Evolutionary conservation across 2,888 invertebrate species (phyloP), one percentile per base, ranked within the genome.

Genomic region (Siphonodentalium dalli): DNA sequence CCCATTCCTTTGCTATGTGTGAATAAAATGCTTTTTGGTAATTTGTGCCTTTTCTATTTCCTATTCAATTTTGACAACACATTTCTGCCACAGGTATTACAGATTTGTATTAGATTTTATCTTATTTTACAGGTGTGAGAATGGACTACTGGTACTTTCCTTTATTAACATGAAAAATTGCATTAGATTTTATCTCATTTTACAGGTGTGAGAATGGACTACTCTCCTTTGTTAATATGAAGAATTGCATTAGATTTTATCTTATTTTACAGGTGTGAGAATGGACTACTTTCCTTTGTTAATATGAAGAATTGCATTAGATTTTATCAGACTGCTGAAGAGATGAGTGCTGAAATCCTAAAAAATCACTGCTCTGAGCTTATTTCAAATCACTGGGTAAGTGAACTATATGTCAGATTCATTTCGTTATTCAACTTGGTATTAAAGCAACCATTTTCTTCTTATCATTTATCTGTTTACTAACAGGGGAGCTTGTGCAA

Each of bases 321-420:
- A 60, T 90, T 94, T 76, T 97, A 95, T 80, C 92, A 94, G 52
- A 91, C 92, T 8, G 95, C 97, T 5, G 95, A 96, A 79, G 93
- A 94, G 82, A 89, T 94, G 63, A 88, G 88, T 29, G 92, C 95
- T 0, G 84, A 86, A 9, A 88, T 88, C 58, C 84, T 97, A 45
- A 88, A 90, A 66, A 90, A 92, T 65, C 79, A 80, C 58, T 82
- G 80, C 58, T 93, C 94, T 4, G 89, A 91, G 8, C 85, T 97
- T 29, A 95, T 97, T 75, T 93, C 94, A 18, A 88, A 90, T 24
- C 92, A 95, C 79, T 97, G 97, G 97, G 93, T 87, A 59, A 48
- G 68, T 58, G n/a, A n/a, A n/a, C n/a, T n/a, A n/a, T n/a, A n/a
- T n/a, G n/a, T n/a, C n/a, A n/a, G n/a, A n/a, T n/a, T n/a, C n/a